Percentiles rank a stretch among this genome's conserved stretches.
These are phyloP conservation scores for Melanostigma gelatinosum DNA, from an alignment of 2,113 vertebrate genomes.

Conservation along the genomic window DNA sequence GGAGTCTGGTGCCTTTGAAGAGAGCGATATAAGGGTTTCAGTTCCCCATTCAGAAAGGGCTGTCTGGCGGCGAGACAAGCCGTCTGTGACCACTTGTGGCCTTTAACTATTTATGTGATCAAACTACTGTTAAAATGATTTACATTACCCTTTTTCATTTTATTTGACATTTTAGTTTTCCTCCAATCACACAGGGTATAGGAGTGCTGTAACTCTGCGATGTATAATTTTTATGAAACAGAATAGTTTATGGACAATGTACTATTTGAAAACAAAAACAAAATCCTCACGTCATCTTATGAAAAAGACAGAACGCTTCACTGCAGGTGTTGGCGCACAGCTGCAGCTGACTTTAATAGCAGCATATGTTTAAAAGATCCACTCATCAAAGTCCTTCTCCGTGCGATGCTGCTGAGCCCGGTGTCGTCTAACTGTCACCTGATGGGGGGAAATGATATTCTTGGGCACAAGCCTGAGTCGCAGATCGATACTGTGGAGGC, in stretches of 20 bases:
- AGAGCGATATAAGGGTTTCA: neutral
- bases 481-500: too few species aligned
- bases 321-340: neutral
- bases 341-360: conserved; percentile 1
- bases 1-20: too few species aligned
- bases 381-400: conserved; percentile 37
- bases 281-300: neutral
- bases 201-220: neutral
- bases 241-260: neutral
- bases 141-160: neutral
- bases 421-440: conserved; percentile 60
- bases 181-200: neutral
- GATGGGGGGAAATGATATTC: conserved; percentile 73
- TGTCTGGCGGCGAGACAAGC: neutral
- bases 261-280: neutral
- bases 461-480: conserved; percentile 57
- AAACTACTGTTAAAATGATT: neutral
- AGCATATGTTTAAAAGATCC: conserved; percentile 39
- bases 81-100: too few species aligned
- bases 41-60: neutral
- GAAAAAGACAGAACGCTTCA: neutral
- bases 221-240: neutral
- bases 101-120: too few species aligned
- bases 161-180: neutral
- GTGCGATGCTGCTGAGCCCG: conserved; percentile 23